Percentiles rank a stretch among this genome's conserved stretches.
These are phyloP conservation scores for Ips typographus DNA, from an alignment of 1,140 invertebrate genomes.

Conservation along the genomic window DNA sequence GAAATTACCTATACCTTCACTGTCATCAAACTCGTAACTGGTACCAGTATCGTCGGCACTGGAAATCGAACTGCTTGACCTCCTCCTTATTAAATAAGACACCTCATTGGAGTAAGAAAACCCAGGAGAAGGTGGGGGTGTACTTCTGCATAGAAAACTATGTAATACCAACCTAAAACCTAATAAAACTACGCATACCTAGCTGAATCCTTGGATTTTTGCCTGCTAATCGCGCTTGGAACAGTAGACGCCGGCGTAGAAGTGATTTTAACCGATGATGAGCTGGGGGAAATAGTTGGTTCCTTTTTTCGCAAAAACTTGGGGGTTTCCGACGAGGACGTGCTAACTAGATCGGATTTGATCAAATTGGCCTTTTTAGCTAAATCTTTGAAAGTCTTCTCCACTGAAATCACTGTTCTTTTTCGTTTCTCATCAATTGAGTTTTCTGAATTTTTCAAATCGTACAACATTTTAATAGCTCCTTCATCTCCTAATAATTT, in stretches of 20 bases:
- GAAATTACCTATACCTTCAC: constrained; percentile 32
- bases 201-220: constrained; percentile 53
- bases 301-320: constrained; percentile 50
- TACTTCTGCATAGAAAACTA: constrained; percentile 28
- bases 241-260: background rate
- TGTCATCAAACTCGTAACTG: constrained; percentile 38
- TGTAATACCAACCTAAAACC: background rate
- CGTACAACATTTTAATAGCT: constrained; percentile 80
- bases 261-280: constrained; percentile 13
- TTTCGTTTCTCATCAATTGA: constrained; percentile 35
- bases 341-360: constrained; percentile 48
- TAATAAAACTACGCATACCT: constrained; percentile 38
- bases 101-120: constrained; percentile 63
- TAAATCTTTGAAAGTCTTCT: constrained; percentile 56
- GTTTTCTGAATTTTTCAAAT: constrained; percentile 63
- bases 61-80: constrained; percentile 80
- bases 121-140: constrained; percentile 47
- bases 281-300: constrained; percentile 18
- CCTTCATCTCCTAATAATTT: constrained; percentile 80
- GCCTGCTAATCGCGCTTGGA: constrained; percentile 56
- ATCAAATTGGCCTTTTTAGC: constrained; percentile 55
- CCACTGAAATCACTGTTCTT: constrained; percentile 53
- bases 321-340: constrained; percentile 42
- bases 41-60: constrained; percentile 55
- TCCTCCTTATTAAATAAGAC: constrained; percentile 75